phyloP scores from a whole-genome alignment of 2,113 vertebrate species.

The Solea senegalensis region DNA sequence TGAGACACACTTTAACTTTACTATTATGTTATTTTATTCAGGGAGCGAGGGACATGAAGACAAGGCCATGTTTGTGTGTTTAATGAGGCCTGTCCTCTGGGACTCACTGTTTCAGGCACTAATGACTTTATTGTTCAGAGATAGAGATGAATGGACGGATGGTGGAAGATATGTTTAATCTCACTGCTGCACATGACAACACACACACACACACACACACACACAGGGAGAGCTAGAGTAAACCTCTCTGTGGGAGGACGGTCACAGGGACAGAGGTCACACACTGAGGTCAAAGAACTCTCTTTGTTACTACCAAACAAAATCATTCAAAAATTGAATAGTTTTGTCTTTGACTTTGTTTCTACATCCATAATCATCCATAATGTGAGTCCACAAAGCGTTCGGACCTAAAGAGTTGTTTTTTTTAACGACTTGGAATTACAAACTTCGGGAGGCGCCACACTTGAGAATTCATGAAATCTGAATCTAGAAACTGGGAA shows the following conservation, averaged over 20 bases:
- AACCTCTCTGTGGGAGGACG: not conserved
- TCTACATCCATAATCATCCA: too few relatives aligned
- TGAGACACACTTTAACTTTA: not conserved
- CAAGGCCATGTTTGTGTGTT: not conserved
- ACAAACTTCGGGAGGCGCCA: too few relatives aligned
- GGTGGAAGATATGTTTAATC: not conserved
- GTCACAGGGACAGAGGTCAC: not conserved
- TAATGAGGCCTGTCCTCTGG: not conserved
- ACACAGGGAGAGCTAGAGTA: not conserved
- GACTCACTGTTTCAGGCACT: not conserved
- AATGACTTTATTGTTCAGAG: not conserved
- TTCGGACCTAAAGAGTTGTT: too few relatives aligned
- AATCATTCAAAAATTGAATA: too few relatives aligned
- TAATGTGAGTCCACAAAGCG: too few relatives aligned
- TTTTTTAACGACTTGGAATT: too few relatives aligned
- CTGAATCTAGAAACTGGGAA: too few relatives aligned
- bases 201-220: not conserved
- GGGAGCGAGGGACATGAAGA: not conserved
- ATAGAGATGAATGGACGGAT: not conserved
- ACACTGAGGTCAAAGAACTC: too few relatives aligned
- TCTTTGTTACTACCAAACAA: too few relatives aligned
- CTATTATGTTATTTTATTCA: not conserved
- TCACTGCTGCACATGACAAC: not conserved
- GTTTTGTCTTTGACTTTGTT: too few relatives aligned
- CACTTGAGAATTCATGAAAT: too few relatives aligned